Conservation (phyloP, 2,888 invertebrate genomes). For the Antheraea yamamai region DNA sequence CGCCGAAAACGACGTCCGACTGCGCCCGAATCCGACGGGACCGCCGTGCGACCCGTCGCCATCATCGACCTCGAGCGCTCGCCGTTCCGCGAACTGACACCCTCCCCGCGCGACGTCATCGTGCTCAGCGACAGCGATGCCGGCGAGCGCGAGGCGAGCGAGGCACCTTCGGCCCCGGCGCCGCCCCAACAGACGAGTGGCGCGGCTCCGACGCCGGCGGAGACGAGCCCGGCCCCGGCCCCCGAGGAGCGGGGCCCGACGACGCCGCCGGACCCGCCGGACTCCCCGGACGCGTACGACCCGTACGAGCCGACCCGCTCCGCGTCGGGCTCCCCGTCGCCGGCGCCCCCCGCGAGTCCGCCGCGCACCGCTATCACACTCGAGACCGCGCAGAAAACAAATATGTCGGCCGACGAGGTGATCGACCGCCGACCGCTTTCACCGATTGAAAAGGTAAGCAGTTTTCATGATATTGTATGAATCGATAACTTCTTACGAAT, state of each 20-base stretch:
- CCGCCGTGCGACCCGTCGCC: conserved; percentile 88
- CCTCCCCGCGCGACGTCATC: conserved; percentile 91
- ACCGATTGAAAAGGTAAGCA: conserved; percentile 79
- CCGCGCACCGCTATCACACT: conserved; percentile 60
- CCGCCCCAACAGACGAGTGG: conserved; percentile 38
- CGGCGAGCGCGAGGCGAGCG: conserved; percentile 67
- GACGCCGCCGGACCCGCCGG: conserved; percentile 80
- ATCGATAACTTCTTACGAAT: neutral
- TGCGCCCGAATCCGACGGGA: conserved; percentile 79
- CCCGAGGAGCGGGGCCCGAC: conserved; percentile 87
- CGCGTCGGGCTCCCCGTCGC: conserved; percentile 81
- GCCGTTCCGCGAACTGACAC: conserved; percentile 91
- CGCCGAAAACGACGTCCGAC: conserved; percentile 41
- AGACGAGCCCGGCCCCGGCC: conserved; percentile 76
- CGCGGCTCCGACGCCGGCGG: conserved; percentile 36
- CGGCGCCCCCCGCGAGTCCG: conserved; percentile 30
- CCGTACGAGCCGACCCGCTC: conserved; percentile 96
- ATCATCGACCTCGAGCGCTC: conserved; percentile 93
- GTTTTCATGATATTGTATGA: neutral
- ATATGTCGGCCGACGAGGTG: conserved; percentile 74
- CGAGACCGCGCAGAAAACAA: conserved; percentile 76
- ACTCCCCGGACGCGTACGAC: conserved; percentile 93
- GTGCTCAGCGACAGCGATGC: conserved; percentile 92
- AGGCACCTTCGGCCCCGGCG: conserved; percentile 33
- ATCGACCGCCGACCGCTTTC: conserved; percentile 75